Conservation (phyloP, 1,140 invertebrate species). For the Brachionus rubens region DNA sequence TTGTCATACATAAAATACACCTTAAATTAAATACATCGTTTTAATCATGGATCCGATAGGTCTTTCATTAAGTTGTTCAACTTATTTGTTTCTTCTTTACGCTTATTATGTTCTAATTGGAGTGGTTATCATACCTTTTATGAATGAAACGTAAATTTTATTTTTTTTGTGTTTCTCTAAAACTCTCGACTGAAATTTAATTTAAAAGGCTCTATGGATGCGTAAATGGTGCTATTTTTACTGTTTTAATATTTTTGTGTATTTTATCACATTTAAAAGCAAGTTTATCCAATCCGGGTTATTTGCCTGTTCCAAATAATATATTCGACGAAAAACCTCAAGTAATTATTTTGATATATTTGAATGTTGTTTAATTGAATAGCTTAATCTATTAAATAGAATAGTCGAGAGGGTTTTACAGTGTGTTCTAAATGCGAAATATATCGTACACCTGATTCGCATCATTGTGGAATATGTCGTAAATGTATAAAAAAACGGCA, state of each 20-base stretch:
- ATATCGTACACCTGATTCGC: background rate
- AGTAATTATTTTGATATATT: background rate
- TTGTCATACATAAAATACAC: too few relatives aligned
- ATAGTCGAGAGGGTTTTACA: background rate
- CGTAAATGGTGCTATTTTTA: background rate
- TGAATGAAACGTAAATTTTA: slow-evolving; percentile 19
- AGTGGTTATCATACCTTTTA: background rate
- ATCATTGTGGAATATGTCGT: slow-evolving; percentile 14
- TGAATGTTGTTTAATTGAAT: background rate
- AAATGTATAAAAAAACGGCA: slow-evolving; percentile 31
- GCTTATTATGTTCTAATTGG: slow-evolving; percentile 16
- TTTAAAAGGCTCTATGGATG: background rate
- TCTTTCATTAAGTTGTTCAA: background rate
- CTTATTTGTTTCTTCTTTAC: slow-evolving; percentile 22
- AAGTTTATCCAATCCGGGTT: slow-evolving; percentile 25
- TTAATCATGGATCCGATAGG: background rate
- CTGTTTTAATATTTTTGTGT: slow-evolving; percentile 23
- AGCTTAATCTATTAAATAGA: background rate
- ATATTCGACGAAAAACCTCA: background rate
- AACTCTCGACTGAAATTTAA: too few relatives aligned
- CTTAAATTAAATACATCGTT: background rate
- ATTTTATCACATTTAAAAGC: slow-evolving; percentile 23
- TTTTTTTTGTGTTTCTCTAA: background rate
- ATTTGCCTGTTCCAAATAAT: background rate
- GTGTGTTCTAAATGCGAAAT: background rate